Conservation (phyloP, 2,113 vertebrate genomes). For the Xenopus laevis region DNA sequence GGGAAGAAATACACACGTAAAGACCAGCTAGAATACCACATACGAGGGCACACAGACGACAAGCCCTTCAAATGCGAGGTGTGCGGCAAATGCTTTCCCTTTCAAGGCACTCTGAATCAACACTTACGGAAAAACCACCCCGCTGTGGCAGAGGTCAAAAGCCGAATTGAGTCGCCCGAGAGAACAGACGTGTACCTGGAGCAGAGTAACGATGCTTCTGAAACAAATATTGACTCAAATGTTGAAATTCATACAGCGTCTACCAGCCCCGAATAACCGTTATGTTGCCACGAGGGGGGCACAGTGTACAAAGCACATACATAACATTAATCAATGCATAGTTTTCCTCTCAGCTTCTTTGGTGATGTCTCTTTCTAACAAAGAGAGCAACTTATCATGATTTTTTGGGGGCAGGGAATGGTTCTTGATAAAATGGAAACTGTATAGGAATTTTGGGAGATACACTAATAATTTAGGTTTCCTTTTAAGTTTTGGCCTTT, state of each 20-base stretch:
- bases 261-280: slow-evolving; percentile 64
- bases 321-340: slow-evolving; percentile 65
- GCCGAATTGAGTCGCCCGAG: slow-evolving; percentile 81
- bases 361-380: slow-evolving; percentile 52
- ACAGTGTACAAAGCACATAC: slow-evolving; percentile 64
- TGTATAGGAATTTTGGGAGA: slow-evolving; percentile 52
- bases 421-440: slow-evolving; percentile 48
- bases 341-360: slow-evolving; percentile 48
- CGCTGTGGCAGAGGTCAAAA: slow-evolving; percentile 71
- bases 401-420: slow-evolving; percentile 39
- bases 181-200: slow-evolving; percentile 77
- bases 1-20: slow-evolving; percentile 98
- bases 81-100: slow-evolving; percentile 98
- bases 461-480: slow-evolving; percentile 52
- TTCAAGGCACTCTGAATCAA: slow-evolving; percentile 97
- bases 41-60: slow-evolving; percentile 96
- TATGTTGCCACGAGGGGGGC: slow-evolving; percentile 44
- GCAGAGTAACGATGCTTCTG: slow-evolving; percentile 74
- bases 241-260: slow-evolving; percentile 71
- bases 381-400: slow-evolving; percentile 50
- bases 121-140: slow-evolving; percentile 98
- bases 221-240: slow-evolving; percentile 76
- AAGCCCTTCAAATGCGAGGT: slow-evolving; percentile 98
- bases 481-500: slow-evolving; percentile 36
- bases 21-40: slow-evolving; percentile 97